phyloP scores from a whole-genome alignment of 2,113 vertebrate genomes.

The Pituophis catenifer region DNA sequence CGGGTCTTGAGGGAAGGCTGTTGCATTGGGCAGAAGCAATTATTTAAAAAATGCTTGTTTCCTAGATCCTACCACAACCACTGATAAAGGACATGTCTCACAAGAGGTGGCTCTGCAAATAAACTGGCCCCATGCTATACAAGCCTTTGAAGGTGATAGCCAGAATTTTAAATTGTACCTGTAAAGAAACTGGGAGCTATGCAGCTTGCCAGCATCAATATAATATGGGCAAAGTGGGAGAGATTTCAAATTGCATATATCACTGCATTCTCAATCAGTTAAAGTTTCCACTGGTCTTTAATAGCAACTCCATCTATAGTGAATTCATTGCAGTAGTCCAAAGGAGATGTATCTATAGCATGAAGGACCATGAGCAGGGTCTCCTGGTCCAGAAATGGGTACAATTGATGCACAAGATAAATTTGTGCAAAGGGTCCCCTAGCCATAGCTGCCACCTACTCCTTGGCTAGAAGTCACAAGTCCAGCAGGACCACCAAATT shows the following conservation, averaged over 20 bases:
- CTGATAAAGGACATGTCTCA: neutral
- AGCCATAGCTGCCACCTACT: neutral
- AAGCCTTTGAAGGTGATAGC: neutral
- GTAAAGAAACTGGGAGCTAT: neutral
- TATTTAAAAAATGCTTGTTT: neutral
- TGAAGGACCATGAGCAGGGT: neutral
- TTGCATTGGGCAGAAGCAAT: neutral
- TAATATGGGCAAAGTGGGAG: neutral
- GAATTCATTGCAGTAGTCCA: neutral
- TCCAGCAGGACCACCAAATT: neutral
- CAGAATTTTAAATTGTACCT: neutral
- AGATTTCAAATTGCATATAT: neutral
- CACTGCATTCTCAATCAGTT: neutral
- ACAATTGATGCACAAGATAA: neutral
- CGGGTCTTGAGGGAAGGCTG: neutral
- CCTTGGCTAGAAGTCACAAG: neutral
- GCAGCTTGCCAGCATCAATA: neutral
- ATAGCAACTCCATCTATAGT: neutral
- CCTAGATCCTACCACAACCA: neutral
- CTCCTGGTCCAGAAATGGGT: neutral
- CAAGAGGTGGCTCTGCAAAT: neutral
- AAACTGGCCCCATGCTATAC: neutral
- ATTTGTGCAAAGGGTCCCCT: neutral
- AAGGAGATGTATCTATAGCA: neutral
- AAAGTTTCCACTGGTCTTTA: neutral